Conservation (phyloP, 2,113 vertebrate species). For the Mastomys coucha region DNA sequence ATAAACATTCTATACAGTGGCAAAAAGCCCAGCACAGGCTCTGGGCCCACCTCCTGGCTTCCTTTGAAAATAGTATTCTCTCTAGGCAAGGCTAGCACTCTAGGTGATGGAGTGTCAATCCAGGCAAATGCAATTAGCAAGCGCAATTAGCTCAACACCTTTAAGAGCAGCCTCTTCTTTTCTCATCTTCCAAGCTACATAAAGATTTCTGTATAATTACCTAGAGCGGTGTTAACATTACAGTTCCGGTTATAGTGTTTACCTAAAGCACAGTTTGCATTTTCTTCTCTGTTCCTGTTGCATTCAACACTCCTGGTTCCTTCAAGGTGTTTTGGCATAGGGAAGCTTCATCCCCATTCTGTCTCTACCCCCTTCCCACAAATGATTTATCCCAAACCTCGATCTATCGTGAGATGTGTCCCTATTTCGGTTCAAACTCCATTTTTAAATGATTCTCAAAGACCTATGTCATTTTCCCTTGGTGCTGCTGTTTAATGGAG, state of each 20-base stretch:
- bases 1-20: neutral
- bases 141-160: constrained; percentile 33
- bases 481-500: constrained; percentile 14
- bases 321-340: neutral
- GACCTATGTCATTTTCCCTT: constrained; percentile 17
- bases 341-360: neutral
- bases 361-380: neutral
- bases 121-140: constrained; percentile 51
- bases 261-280: neutral
- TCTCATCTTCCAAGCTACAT: neutral
- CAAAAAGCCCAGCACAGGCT: neutral
- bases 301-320: neutral
- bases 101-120: neutral
- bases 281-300: neutral
- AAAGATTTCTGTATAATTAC: neutral
- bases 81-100: neutral
- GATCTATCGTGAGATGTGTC: neutral
- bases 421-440: constrained; percentile 45
- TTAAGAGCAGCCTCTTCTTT: neutral
- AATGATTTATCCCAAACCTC: neutral
- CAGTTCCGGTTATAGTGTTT: neutral
- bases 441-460: neutral
- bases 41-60: neutral
- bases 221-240: neutral
- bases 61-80: neutral